Percentiles rank a stretch among this genome's conserved stretches.
phyloP scores from a whole-genome alignment of 1,140 invertebrate species.

The Lordiphosa stackelbergi region DNA sequence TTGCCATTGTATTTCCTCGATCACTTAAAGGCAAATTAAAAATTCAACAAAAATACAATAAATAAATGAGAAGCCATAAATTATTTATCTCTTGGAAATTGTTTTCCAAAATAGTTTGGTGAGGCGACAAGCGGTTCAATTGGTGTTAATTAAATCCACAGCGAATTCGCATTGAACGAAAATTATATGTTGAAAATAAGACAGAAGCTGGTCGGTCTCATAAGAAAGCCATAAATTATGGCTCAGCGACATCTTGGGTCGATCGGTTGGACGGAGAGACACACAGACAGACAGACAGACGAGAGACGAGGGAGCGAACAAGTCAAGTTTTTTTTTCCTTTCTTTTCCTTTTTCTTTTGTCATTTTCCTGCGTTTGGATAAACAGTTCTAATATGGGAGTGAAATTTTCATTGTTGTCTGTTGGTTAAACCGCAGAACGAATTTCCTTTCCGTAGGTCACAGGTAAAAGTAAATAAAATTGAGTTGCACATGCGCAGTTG shows the following conservation, averaged over 20 bases:
- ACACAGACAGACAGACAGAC: neutral
- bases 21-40: constrained; percentile 64
- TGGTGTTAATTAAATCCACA: constrained; percentile 77
- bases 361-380: constrained; percentile 33
- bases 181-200: constrained; percentile 8
- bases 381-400: constrained; percentile 38
- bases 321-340: constrained; percentile 21
- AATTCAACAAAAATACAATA: constrained; percentile 35
- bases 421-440: constrained; percentile 72
- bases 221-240: constrained; percentile 75
- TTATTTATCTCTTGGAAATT: constrained; percentile 52
- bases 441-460: constrained; percentile 38
- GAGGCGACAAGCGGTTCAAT: constrained; percentile 75
- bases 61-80: constrained; percentile 45
- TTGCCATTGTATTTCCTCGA: constrained; percentile 20
- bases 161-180: constrained; percentile 45
- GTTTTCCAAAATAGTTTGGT: constrained; percentile 58
- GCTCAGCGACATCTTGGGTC: constrained; percentile 50
- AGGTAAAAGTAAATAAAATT: constrained; percentile 66
- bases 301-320: constrained; percentile 45
- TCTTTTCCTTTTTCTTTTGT: constrained; percentile 37
- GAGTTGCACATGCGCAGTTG: constrained; percentile 66
- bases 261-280: constrained; percentile 3
- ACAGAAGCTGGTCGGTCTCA: constrained; percentile 43
- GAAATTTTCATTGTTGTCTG: constrained; percentile 48